Conservation (phyloP, 2,113 vertebrate genomes). For the Neolamprologus caudopunctatus region DNA sequence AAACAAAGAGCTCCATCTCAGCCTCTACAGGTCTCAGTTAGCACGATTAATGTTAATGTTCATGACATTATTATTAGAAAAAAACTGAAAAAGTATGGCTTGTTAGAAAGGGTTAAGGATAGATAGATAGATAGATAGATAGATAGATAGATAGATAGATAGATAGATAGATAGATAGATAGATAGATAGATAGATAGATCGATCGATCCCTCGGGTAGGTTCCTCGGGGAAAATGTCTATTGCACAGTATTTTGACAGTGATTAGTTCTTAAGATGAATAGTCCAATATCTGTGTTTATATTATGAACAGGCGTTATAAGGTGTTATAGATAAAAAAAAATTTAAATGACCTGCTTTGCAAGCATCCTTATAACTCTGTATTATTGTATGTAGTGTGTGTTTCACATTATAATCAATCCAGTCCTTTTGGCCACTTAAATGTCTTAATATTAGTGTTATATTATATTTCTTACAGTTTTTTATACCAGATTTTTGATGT, state of each 20-base stretch:
- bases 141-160: background rate
- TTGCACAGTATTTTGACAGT: background rate
- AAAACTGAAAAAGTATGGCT: background rate
- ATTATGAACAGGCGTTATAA: rapidly evolving
- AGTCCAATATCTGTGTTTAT: background rate
- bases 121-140: background rate
- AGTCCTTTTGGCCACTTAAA: background rate
- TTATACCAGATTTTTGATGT: background rate
- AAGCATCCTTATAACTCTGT: background rate
- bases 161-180: background rate
- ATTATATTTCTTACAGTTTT: background rate
- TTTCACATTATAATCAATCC: background rate
- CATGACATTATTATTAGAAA: background rate
- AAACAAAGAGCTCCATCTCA: background rate
- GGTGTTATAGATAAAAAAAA: background rate
- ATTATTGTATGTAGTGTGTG: background rate
- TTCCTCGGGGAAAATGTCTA: rapidly evolving
- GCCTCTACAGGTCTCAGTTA: background rate
- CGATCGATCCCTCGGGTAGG: rapidly evolving
- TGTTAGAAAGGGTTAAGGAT: background rate
- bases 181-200: background rate
- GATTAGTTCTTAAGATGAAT: background rate
- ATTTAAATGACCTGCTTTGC: rapidly evolving
- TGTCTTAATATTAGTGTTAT: background rate
- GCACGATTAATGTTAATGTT: background rate